A percentile compares a stretch with the other conserved stretches of the same genome.
phyloP scores from a whole-genome alignment of 2,797 vertebrate genomes.

The Ctenopoma multispine region DNA sequence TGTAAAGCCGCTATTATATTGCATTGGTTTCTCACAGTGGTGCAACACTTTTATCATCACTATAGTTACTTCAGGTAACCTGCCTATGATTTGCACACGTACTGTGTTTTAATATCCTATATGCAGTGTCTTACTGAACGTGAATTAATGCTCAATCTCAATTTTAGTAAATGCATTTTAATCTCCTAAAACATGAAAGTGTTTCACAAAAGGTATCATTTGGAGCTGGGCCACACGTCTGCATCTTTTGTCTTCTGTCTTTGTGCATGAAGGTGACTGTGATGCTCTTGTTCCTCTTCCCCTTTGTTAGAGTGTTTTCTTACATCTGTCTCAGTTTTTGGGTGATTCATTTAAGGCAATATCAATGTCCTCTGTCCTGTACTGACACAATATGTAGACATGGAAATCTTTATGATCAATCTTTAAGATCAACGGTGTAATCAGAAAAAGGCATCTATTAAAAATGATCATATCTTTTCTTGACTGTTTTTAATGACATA shows the following conservation, averaged over 20 bases:
- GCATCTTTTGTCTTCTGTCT: background rate
- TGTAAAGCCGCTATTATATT: slow-evolving; percentile 7
- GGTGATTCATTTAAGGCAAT: slow-evolving; percentile 10
- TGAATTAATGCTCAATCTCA: slow-evolving; percentile 45
- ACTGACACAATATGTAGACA: slow-evolving; percentile 33
- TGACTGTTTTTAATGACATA: too few species aligned
- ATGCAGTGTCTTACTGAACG: slow-evolving; percentile 53
- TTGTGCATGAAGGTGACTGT: slow-evolving; percentile 24
- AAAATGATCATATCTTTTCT: background rate
- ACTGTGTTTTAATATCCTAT: slow-evolving; percentile 35
- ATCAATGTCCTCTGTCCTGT: slow-evolving; percentile 21
- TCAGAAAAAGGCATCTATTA: background rate
- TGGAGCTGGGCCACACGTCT: background rate
- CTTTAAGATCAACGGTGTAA: too few species aligned
- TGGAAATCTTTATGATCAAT: slow-evolving; percentile 32
- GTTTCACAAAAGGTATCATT: slow-evolving; percentile 33
- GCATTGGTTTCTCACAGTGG: background rate
- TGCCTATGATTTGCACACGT: background rate
- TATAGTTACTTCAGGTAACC: slow-evolving; percentile 41
- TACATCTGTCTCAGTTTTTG: background rate
- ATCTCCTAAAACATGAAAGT: slow-evolving; percentile 59
- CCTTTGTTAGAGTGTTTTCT: background rate
- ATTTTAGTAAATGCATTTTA: slow-evolving; percentile 73
- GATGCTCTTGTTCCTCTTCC: background rate
- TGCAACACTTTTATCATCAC: background rate